phyloP scores from a whole-genome alignment of 64 coral and sea anemone genomes.

The Montipora capricornis region DNA sequence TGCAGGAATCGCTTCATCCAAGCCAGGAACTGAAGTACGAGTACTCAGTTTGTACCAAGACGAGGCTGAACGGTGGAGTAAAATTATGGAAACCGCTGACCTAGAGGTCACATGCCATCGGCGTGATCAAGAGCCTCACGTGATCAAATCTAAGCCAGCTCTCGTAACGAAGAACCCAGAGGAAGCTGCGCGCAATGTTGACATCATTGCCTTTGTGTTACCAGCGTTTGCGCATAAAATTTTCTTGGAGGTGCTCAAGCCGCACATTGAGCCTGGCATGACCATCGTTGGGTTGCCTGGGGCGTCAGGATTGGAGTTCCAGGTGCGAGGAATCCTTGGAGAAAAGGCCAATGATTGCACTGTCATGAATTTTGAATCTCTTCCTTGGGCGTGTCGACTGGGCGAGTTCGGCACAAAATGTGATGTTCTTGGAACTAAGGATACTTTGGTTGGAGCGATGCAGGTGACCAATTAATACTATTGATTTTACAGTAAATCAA shows the following conservation, averaged over 20 bases:
- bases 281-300: constrained; percentile 76
- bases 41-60: constrained; percentile 75
- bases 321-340: constrained; percentile 63
- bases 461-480: not conserved
- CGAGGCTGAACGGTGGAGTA: constrained; percentile 68
- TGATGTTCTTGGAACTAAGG: constrained; percentile 47
- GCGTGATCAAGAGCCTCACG: constrained; percentile 1
- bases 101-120: constrained; percentile 31
- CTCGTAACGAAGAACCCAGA: constrained; percentile 76
- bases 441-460: constrained; percentile 36
- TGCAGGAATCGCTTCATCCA: constrained; percentile 65
- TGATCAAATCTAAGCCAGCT: constrained; percentile 56
- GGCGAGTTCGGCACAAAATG: constrained; percentile 33
- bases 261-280: constrained; percentile 68
- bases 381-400: constrained; percentile 75
- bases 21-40: constrained; percentile 56
- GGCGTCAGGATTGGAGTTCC: constrained; percentile 70
- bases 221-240: constrained; percentile 68
- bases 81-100: constrained; percentile 9
- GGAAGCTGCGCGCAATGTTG: constrained; percentile 47
- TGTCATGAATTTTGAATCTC: constrained; percentile 72
- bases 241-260: constrained; percentile 54
- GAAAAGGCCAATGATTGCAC: constrained; percentile 54
- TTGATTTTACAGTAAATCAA: too few relatives aligned
- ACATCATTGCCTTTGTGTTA: constrained; percentile 44